Base-by-base conservation (phyloP, 2,888 invertebrate genomes). In the Acanthosepion esculentum region DNA sequence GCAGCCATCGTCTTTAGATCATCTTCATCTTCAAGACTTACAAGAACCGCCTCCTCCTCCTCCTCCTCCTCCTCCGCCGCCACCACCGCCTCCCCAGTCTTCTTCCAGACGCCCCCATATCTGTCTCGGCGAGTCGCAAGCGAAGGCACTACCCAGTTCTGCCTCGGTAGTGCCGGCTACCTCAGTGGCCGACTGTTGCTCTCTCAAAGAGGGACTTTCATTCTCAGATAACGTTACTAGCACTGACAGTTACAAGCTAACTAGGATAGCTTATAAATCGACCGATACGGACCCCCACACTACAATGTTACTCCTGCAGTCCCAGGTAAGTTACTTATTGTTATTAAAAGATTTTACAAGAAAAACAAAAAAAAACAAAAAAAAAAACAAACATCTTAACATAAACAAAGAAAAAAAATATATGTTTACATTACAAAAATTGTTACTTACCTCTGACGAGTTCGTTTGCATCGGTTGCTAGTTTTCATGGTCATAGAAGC, bases 221-320 rank as follows among this genome's bases (percentile, higher is more conserved):
- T 50, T 55, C 93, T 20, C 93, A 50, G 53, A 93, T n/a, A 93
- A 18, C 55, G 18, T 53, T 50, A 12, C n/a, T 33, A 55, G 53
- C 93, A n/a, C 50, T 50, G 50, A 50, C 6, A 59, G 15, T 50
- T 12, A 50, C 53, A 55, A 93, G 50, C 53, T 50, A 29, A n/a
- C 50, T 29, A n/a, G 53, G 53, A 50, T 50, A 50, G 93, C 93
- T 23, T 55, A 55, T 48, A 55, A 50, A 50, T 7, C 93, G 33
- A 55, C 33, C 50, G 93, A 50, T 33, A 50, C 41, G 55, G 55
- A 59, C 64, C 33, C 64, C n/a, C 59, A 95, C 95, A 94, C 95
- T 95, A 95, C 96, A 95, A 96, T 96, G 96, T 95, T 96, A 95
- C 96, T 96, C 53, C 95, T 96, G 95, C 96, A 96, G 94, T 96